Evolutionary conservation across 2,888 invertebrate genomes (phyloP).

Genomic region (Melanotus villosus): DNA sequence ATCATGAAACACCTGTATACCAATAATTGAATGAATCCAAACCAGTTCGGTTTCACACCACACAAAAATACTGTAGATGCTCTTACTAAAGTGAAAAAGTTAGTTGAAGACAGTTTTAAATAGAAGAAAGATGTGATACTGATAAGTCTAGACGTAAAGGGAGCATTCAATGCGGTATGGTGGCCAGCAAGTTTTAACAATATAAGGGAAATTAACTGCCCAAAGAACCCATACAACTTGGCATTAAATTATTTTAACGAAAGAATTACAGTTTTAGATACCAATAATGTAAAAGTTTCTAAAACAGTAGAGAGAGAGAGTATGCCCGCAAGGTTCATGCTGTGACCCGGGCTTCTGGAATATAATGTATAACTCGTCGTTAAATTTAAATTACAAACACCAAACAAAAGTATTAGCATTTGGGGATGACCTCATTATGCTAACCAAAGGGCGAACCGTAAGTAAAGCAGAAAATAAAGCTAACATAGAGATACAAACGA

Average conservation of each 20-base stretch:
- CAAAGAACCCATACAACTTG: not conserved
- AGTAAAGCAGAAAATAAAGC: not conserved
- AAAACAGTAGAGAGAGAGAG: not conserved
- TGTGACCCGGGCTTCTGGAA: constrained; percentile 6
- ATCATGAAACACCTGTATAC: not conserved
- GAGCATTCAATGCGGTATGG: not conserved
- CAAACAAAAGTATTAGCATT: not conserved
- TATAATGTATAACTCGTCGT: not conserved
- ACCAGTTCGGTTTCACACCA: not conserved
- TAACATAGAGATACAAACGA: constrained; percentile 8
- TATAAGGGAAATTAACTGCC: not conserved
- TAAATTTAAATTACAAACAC: not conserved
- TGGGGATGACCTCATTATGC: not conserved
- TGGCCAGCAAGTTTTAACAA: not conserved
- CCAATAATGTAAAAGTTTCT: too few relatives aligned
- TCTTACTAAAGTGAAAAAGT: not conserved
- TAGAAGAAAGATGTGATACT: not conserved
- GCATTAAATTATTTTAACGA: not conserved
- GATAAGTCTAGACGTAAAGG: not conserved
- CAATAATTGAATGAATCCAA: not conserved
- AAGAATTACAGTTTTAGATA: too few relatives aligned
- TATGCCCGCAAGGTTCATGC: not conserved
- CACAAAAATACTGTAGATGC: not conserved
- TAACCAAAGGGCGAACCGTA: not conserved
- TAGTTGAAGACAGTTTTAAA: not conserved